These are phyloP conservation scores for Pyrrhosoma nymphula DNA, from an alignment of 2,888 invertebrate species.

Conservation along the genomic window DNA sequence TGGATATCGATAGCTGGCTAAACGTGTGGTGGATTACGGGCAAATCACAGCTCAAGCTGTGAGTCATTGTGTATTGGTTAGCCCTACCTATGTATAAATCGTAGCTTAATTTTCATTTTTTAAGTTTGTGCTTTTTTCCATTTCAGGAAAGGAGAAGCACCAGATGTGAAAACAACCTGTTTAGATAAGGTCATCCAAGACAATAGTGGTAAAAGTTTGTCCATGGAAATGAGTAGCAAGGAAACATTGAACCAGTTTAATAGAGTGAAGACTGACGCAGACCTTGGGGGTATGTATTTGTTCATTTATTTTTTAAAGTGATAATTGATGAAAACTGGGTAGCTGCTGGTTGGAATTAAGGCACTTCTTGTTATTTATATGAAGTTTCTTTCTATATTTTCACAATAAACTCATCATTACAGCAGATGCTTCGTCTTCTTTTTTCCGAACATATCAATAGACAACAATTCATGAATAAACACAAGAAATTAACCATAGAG, in stretches of 20 bases:
- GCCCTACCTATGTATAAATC: neutral
- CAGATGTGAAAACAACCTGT: neutral
- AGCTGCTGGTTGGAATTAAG: too few relatives aligned
- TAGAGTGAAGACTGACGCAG: neutral
- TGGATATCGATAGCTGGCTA: neutral
- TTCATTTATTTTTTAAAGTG: too few relatives aligned
- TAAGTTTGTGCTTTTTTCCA: neutral
- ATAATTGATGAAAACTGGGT: too few relatives aligned
- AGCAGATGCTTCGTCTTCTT: too few relatives aligned
- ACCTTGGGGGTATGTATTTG: constrained; percentile 42
- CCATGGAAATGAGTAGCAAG: neutral
- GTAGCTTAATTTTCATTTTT: neutral
- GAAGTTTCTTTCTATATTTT: too few relatives aligned
- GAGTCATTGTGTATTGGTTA: neutral
- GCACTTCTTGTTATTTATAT: too few relatives aligned
- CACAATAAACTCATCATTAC: too few relatives aligned
- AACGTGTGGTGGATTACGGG: constrained; percentile 10
- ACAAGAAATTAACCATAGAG: too few relatives aligned
- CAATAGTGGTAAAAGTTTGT: neutral
- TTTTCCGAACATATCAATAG: too few relatives aligned
- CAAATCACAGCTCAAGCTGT: neutral
- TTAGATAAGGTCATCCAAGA: neutral
- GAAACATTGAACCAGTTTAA: neutral
- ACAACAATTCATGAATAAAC: too few relatives aligned
- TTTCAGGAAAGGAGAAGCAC: neutral